A percentile compares a stretch with the other conserved stretches of the same genome.
These are phyloP conservation scores for Callosobruchus maculatus DNA, from an alignment of 2,888 invertebrate genomes.

Conservation along the genomic window DNA sequence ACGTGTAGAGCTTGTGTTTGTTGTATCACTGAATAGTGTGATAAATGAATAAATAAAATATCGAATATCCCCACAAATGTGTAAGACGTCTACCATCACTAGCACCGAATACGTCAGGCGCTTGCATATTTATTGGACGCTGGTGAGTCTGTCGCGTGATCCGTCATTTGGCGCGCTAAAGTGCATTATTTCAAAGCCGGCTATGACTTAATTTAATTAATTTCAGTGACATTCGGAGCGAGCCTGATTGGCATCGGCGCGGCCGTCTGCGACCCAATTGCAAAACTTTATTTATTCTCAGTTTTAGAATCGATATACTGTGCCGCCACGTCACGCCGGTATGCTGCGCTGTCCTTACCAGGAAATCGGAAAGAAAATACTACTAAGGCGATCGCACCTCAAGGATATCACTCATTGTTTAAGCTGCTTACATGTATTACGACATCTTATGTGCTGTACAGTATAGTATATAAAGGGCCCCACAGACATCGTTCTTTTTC, in stretches of 20 bases:
- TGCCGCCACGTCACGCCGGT: too few species aligned
- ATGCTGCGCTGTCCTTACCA: not conserved
- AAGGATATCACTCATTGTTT: not conserved
- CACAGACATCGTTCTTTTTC: too few species aligned
- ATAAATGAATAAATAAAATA: too few species aligned
- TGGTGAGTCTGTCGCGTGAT: not conserved
- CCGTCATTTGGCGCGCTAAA: not conserved
- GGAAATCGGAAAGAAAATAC: not conserved
- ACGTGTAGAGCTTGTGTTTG: too few species aligned
- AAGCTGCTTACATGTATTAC: not conserved
- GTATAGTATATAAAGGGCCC: too few species aligned
- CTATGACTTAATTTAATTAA: conserved; percentile 17
- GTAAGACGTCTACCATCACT: too few species aligned
- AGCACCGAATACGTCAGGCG: not conserved
- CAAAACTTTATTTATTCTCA: conserved; percentile 19
- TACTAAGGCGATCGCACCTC: not conserved
- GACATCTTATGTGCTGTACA: too few species aligned
- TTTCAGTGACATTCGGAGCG: conserved; percentile 18
- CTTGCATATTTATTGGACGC: not conserved
- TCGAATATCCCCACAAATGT: too few species aligned
- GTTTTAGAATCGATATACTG: not conserved
- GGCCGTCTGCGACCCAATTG: conserved; percentile 20
- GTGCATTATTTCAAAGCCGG: not conserved
- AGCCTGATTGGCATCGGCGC: conserved; percentile 22
- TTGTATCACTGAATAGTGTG: too few species aligned